Evolutionary conservation across 1,140 invertebrate species (phyloP).

Genomic region (Drosophila sp.): DNA sequence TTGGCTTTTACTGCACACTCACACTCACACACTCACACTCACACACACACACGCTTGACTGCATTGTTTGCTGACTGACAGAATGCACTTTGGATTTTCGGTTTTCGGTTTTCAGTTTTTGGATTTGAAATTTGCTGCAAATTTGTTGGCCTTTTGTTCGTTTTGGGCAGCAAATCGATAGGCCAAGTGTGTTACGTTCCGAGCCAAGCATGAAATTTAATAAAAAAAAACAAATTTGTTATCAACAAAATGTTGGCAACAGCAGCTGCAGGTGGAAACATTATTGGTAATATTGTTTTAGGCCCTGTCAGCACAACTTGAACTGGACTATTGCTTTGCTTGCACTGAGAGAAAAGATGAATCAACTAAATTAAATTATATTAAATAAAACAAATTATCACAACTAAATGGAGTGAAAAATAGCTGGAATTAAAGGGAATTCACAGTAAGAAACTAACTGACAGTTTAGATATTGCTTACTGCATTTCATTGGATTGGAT

Average conservation of each 20-base stretch:
- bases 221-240: conserved; percentile 34
- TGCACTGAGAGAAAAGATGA: not conserved
- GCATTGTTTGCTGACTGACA: conserved; percentile 66
- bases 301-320: conserved; percentile 20
- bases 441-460: no score
- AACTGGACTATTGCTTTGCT: not conserved
- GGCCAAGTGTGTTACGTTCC: conserved; percentile 8
- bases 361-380: not conserved
- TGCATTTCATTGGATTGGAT: no score
- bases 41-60: conserved; percentile 27
- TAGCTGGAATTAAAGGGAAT: no score
- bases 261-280: not conserved
- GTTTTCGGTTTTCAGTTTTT: conserved; percentile 58
- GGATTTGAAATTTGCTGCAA: conserved; percentile 39
- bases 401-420: not conserved
- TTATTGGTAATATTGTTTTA: not conserved
- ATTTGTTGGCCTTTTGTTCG: conserved; percentile 41
- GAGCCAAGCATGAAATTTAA: conserved; percentile 29
- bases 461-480: no score
- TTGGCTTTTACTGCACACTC: conserved; percentile 39
- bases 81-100: conserved; percentile 64
- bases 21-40: conserved; percentile 2
- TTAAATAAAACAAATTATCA: not conserved
- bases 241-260: conserved; percentile 17
- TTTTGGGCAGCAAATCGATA: conserved; percentile 23